Conservation (phyloP, 1,140 invertebrate species). For the Semibalanus balanoides region DNA sequence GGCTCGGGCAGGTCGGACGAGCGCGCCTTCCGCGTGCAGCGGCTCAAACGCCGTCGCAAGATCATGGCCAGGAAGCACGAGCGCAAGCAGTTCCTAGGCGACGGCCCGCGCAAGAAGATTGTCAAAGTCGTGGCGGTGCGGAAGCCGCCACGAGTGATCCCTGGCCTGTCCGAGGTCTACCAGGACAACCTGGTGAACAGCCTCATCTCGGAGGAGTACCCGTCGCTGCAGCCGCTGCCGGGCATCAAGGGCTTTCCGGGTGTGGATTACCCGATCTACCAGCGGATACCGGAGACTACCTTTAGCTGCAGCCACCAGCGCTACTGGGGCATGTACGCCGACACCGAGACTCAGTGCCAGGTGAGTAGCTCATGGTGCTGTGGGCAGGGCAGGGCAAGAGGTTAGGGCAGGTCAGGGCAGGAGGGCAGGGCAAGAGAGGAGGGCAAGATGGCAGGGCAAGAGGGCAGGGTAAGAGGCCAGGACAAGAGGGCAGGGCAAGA, state of each 20-base stretch:
- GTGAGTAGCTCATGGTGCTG: conserved; percentile 21
- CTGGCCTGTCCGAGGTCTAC: background rate
- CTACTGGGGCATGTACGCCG: conserved; percentile 35
- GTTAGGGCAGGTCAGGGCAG: too few species aligned
- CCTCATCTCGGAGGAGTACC: background rate
- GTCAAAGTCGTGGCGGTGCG: background rate
- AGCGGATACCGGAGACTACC: conserved; percentile 28
- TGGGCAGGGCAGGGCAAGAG: too few species aligned
- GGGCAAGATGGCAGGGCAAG: too few species aligned
- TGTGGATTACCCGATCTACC: conserved; percentile 32
- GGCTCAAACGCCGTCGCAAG: background rate
- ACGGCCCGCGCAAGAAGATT: background rate
- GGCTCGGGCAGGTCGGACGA: background rate
- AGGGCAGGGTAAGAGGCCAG: too few species aligned
- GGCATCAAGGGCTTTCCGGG: conserved; percentile 31
- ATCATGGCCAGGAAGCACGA: background rate
- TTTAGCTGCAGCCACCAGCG: conserved; percentile 32
- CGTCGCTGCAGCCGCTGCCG: background rate
- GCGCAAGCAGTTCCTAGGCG: background rate
- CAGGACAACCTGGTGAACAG: background rate
- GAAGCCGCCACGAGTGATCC: background rate
- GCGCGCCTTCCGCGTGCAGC: background rate
- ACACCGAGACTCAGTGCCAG: conserved; percentile 34
- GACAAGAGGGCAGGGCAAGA: too few species aligned
- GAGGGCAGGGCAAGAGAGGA: too few species aligned